These are phyloP conservation scores for Leptobrachium ailaonicum DNA, from an alignment of 2,113 vertebrate species.

Conservation along the genomic window DNA sequence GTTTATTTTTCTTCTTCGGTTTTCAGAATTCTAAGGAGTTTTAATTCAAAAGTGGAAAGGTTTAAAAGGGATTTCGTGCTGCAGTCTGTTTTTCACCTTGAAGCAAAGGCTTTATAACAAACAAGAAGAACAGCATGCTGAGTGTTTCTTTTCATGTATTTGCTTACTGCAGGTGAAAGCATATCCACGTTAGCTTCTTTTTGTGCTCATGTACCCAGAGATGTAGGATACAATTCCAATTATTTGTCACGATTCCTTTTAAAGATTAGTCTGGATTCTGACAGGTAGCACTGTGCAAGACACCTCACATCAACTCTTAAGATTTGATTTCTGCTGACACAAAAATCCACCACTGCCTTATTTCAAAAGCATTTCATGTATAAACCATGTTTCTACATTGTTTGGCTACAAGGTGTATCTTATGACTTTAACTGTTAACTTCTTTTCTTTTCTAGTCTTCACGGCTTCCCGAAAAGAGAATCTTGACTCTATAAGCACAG, in stretches of 20 bases:
- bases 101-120: background rate
- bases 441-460: too few relatives aligned
- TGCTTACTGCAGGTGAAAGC: background rate
- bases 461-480: too few relatives aligned
- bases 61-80: background rate
- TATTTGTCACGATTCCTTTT: background rate
- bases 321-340: background rate
- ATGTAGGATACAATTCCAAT: slow-evolving; percentile 1
- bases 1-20: too few relatives aligned
- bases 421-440: too few relatives aligned
- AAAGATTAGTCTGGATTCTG: background rate
- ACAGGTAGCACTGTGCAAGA: background rate
- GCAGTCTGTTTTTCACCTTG: background rate
- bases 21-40: background rate
- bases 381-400: too few relatives aligned
- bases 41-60: background rate
- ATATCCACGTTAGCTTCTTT: background rate
- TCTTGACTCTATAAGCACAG: too few relatives aligned
- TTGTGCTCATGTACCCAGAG: background rate
- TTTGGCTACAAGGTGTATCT: too few relatives aligned
- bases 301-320: background rate
- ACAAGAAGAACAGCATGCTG: background rate
- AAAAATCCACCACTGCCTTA: background rate
- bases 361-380: background rate
- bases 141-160: background rate